phyloP scores from a whole-genome alignment of 2,888 invertebrate genomes.

The Drosophila paramelanica region DNA sequence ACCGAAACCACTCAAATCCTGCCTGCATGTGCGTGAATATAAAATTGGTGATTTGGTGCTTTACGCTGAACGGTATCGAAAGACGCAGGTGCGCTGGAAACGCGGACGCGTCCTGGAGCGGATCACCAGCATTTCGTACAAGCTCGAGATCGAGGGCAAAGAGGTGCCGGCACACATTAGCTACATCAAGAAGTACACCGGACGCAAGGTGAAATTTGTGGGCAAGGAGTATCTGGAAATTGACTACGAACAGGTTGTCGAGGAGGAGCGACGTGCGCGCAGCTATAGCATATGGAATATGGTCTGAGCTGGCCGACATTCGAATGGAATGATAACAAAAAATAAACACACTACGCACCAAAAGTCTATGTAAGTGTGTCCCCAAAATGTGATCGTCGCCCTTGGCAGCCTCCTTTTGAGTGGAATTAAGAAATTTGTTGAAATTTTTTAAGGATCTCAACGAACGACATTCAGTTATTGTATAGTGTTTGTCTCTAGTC shows the following conservation, averaged over 20 bases:
- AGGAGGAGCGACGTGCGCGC: constrained; percentile 81
- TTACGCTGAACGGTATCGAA: constrained; percentile 83
- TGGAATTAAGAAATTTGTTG: constrained; percentile 72
- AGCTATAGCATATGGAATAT: constrained; percentile 85
- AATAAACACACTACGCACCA: neutral
- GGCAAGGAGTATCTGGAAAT: constrained; percentile 84
- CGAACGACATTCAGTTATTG: constrained; percentile 74
- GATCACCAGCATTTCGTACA: constrained; percentile 84
- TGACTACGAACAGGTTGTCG: constrained; percentile 84
- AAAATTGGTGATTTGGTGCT: constrained; percentile 83
- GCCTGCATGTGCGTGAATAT: constrained; percentile 81
- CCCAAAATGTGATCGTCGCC: constrained; percentile 38
- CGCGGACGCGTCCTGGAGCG: constrained; percentile 81
- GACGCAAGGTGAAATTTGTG: constrained; percentile 83
- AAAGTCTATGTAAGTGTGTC: constrained; percentile 23
- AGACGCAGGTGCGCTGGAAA: constrained; percentile 83
- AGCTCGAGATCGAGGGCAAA: constrained; percentile 83
- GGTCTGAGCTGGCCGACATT: constrained; percentile 54
- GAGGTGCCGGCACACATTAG: constrained; percentile 84
- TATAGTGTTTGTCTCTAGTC: constrained; percentile 52
- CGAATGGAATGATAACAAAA: no score
- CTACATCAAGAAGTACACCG: constrained; percentile 83
- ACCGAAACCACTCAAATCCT: constrained; percentile 75
- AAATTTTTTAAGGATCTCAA: constrained; percentile 82
- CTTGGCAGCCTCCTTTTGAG: constrained; percentile 60